Percentiles rank a stretch among this genome's conserved stretches.
These are phyloP conservation scores for Silurus glanis DNA, from an alignment of 2,113 vertebrate genomes.

Conservation along the genomic window DNA sequence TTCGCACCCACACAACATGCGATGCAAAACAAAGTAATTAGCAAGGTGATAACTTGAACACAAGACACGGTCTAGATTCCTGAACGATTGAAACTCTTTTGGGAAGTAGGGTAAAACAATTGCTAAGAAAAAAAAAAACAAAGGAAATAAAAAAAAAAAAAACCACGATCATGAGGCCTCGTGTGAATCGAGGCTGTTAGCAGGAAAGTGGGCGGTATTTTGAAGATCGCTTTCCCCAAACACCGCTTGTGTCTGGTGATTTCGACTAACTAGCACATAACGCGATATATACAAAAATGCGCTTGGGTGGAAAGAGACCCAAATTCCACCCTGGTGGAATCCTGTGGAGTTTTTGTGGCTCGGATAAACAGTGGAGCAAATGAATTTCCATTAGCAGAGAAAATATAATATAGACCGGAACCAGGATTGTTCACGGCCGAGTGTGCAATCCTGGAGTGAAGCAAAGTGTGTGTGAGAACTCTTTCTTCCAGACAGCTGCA, in stretches of 20 bases:
- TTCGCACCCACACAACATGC: neutral
- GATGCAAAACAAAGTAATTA: neutral
- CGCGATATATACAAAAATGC: neutral
- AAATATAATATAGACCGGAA: neutral
- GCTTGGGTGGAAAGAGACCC: neutral
- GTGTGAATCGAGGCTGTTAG: neutral
- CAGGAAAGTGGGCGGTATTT: neutral
- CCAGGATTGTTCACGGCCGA: neutral
- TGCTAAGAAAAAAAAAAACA: neutral
- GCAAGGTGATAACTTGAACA: neutral
- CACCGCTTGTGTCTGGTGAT: neutral
- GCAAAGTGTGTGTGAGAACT: neutral
- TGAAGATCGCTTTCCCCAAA: neutral
- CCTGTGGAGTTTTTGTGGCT: neutral
- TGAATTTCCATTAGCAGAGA: neutral
- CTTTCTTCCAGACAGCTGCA: neutral
- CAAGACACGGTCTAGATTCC: neutral
- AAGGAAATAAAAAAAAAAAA: too few species aligned
- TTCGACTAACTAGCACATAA: conserved; percentile 4
- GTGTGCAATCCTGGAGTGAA: neutral
- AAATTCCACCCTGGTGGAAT: neutral
- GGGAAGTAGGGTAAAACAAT: neutral
- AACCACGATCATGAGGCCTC: neutral
- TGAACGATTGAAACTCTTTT: neutral
- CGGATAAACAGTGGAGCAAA: neutral